phyloP scores from a whole-genome alignment of 2,797 vertebrate species.

The Cyclura pinguis region DNA sequence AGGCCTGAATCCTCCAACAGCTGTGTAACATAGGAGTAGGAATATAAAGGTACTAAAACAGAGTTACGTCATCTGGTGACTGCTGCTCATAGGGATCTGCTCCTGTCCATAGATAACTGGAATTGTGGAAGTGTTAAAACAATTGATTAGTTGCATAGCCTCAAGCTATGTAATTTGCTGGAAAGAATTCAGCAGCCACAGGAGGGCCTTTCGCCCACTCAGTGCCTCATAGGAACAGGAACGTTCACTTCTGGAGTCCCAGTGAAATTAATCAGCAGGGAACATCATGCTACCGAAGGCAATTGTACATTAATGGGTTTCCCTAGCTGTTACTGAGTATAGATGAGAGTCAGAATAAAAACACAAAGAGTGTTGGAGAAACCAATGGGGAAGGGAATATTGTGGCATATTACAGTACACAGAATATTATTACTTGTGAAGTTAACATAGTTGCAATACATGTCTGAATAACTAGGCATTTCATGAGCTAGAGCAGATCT shows the following conservation, averaged over 20 bases:
- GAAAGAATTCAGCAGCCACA: background rate
- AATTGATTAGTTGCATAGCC: conserved; percentile 1
- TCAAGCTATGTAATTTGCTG: background rate
- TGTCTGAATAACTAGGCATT: too few relatives aligned
- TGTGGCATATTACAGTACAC: background rate
- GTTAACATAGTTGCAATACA: too few relatives aligned
- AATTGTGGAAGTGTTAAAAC: conserved; percentile 4
- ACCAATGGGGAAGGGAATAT: conserved; percentile 6
- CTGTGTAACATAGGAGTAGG: too few relatives aligned
- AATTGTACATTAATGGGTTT: background rate
- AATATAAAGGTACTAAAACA: background rate
- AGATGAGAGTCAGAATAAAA: background rate
- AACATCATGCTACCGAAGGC: background rate
- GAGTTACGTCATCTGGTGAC: background rate
- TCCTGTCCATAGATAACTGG: background rate
- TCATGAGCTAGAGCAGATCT: too few relatives aligned
- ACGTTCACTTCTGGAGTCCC: conserved; percentile 4
- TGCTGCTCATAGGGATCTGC: background rate
- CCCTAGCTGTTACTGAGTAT: background rate
- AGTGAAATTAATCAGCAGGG: conserved; percentile 14
- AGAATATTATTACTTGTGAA: too few relatives aligned
- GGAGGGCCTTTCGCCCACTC: conserved; percentile 6
- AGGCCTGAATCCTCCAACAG: background rate
- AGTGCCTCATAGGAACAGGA: background rate
- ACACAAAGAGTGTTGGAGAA: too few relatives aligned